Conservation (phyloP, 2,797 vertebrate genomes). For the Argya squamiceps region DNA sequence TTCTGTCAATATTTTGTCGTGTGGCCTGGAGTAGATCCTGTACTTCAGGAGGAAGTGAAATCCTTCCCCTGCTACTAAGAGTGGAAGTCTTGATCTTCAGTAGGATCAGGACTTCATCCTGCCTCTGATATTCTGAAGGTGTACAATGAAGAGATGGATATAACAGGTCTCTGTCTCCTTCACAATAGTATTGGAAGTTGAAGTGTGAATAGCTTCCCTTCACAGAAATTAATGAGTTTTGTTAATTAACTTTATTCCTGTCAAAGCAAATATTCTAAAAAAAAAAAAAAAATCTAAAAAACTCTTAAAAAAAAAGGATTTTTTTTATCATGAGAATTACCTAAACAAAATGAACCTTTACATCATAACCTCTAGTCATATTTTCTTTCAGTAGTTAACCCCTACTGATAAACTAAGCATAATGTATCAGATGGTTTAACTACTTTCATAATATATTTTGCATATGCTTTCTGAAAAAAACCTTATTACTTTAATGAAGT, state of each 20-base stretch:
- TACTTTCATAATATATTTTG: background rate
- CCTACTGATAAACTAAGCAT: background rate
- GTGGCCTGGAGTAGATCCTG: background rate
- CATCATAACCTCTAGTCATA: background rate
- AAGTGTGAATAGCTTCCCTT: background rate
- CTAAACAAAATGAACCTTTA: background rate
- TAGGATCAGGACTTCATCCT: background rate
- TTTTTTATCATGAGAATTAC: background rate
- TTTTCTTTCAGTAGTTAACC: background rate
- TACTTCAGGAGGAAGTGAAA: background rate
- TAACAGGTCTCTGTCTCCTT: background rate
- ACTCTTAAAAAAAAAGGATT: background rate
- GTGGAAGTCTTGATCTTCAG: background rate
- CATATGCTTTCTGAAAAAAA: background rate
- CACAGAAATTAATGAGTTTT: background rate
- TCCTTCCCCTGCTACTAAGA: background rate
- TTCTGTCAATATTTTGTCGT: background rate
- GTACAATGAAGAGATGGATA: background rate
- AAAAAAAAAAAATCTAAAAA: background rate
- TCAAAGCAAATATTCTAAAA: background rate
- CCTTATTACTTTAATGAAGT: background rate
- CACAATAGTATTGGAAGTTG: background rate
- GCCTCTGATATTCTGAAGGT: background rate
- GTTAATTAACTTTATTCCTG: background rate
- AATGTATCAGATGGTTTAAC: background rate